phyloP scores from a whole-genome alignment of 92 coral and sea anemone species.

The Zoanthus gigantus region DNA sequence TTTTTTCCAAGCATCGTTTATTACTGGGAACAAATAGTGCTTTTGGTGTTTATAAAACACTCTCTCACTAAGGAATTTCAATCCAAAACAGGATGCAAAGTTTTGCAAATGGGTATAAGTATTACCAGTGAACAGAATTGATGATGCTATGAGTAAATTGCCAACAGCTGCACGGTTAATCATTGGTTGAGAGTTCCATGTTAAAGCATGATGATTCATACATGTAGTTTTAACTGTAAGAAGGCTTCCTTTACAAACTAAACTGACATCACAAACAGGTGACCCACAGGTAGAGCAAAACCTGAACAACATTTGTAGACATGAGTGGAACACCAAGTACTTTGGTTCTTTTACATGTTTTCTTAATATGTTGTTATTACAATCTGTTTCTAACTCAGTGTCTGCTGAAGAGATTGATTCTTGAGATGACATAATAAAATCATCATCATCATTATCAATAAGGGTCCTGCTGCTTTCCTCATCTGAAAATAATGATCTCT shows the following conservation, averaged over 20 bases:
- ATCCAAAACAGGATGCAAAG: conserved; percentile 61
- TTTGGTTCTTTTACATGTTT: conserved; percentile 17
- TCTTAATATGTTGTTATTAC: conserved; percentile 22
- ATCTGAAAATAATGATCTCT: conserved; percentile 46
- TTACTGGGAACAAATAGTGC: conserved; percentile 60
- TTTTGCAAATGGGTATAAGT: conserved; percentile 58
- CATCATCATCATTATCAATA: conserved; percentile 25
- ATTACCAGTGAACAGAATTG: conserved; percentile 78
- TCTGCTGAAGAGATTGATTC: conserved; percentile 40
- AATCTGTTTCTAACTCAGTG: conserved; percentile 44
- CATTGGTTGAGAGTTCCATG: conserved; percentile 72
- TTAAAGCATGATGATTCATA: conserved; percentile 52
- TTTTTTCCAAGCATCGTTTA: conserved; percentile 48
- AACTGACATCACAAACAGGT: conserved; percentile 8
- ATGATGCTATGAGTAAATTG: conserved; percentile 60
- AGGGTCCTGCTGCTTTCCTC: conserved; percentile 14
- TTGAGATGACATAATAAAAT: conserved; percentile 23
- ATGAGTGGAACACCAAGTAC: conserved; percentile 49
- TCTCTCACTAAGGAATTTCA: conserved; percentile 48
- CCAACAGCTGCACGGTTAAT: conserved; percentile 63
- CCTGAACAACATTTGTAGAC: conserved; percentile 34
- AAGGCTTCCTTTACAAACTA: conserved; percentile 49
- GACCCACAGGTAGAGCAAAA: conserved; percentile 54
- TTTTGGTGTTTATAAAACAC: conserved; percentile 54
- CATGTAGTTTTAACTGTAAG: conserved; percentile 52